Evolutionary conservation across 2,113 vertebrate genomes (phyloP).

Genomic region (Anarhynchus alexandrinus): DNA sequence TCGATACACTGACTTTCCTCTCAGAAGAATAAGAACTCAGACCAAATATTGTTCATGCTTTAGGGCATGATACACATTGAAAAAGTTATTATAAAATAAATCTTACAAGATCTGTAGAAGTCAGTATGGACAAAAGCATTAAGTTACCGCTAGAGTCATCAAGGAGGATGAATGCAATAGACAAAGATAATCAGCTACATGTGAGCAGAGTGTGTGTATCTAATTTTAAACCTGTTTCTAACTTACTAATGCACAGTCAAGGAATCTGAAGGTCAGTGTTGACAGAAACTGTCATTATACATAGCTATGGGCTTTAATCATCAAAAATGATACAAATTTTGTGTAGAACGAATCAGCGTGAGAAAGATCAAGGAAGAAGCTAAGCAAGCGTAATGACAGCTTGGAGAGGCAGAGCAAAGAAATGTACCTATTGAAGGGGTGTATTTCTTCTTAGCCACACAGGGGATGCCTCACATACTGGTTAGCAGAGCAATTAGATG

Average conservation of each 20-base stretch:
- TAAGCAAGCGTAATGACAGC: not conserved
- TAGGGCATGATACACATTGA: not conserved
- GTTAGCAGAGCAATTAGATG: not conserved
- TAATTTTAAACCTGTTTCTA: not conserved
- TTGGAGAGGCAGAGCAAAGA: not conserved
- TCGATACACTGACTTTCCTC: not conserved
- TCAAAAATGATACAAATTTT: not conserved
- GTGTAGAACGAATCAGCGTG: not conserved
- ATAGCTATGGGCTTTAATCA: not conserved
- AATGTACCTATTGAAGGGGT: not conserved
- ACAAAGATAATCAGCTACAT: not conserved
- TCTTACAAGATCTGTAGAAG: not conserved
- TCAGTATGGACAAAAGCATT: not conserved
- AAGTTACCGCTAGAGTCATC: not conserved
- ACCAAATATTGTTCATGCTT: not conserved
- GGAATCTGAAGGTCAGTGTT: not conserved
- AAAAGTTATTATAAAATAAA: not conserved
- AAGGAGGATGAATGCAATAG: not conserved
- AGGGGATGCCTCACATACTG: not conserved
- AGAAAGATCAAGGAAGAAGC: not conserved
- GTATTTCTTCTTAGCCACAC: not conserved
- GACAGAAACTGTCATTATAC: not conserved
- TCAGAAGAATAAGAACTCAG: not conserved
- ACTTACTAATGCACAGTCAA: not conserved
- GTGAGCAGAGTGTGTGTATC: not conserved